Base-by-base conservation (phyloP, 2,113 vertebrate species). In the Irena cyanogastra region DNA sequence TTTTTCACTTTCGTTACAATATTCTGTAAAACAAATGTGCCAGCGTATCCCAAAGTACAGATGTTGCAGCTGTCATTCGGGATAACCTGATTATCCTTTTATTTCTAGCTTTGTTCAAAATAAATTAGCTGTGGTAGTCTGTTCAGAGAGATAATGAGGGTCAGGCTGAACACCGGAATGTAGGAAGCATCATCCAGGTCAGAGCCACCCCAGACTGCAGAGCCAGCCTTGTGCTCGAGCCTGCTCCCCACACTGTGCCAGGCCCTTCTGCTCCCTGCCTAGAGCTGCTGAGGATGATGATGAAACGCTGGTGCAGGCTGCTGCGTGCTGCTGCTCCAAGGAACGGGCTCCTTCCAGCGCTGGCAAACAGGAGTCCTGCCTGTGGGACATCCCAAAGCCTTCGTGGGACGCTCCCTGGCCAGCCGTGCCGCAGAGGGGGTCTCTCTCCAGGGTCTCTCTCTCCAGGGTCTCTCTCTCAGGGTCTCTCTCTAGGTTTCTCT, bases 11-110 rank as follows among this genome's bases (percentile, higher is more conserved):
- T 97, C 94, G 97, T 98, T 98, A 98, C 95, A 97, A 97, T 96
- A 96, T 96, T 97, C 94, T 95, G 97, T 98, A 96, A 97, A 98
- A 98, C 97, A 98, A 97, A 96, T 94, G 94, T 96, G 95, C 95
- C 97, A 96, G 89, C 97, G 97, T 97, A 97, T 96, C 95, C 97
- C 96, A 97, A 98, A 98, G 97, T 98, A 97, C 97, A 98, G 97
- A 97, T 98, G 97, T 97, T 98, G 96, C 93, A 96, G 95, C 97
- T 97, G 96, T 95, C 97, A 97, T 97, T 97, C 97, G 92, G 96
- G 97, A 97, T 98, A 98, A 97, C 96, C 97, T 94, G 97, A 97
- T 98, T 97, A 98, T 97, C 97, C 96, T 97, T 97, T 97, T 97
- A 97, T 97, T 97, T 96, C 96, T 96, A 93, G 83, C 95, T 97